A percentile compares a stretch with the other conserved stretches of the same genome.
These are phyloP conservation scores for Colletes collaris DNA, from an alignment of 2,888 invertebrate genomes.

Conservation along the genomic window DNA sequence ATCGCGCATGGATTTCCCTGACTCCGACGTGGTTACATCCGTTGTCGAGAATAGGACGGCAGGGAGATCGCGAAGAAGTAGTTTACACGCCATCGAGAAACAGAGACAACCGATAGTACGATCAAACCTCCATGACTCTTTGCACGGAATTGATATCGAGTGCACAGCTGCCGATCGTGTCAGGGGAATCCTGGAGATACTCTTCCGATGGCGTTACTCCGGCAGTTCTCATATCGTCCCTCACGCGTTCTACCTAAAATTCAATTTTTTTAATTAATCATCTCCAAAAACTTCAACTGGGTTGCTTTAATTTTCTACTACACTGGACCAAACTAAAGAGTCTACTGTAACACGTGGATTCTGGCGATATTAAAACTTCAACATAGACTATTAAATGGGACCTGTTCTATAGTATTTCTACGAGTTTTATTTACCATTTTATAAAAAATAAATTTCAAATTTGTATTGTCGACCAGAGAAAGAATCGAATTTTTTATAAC, in stretches of 20 bases:
- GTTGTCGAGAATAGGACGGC: slow-evolving; percentile 34
- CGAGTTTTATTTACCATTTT: too few relatives aligned
- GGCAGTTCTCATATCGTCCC: slow-evolving; percentile 86
- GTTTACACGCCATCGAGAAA: slow-evolving; percentile 47
- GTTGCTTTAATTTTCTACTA: too few relatives aligned
- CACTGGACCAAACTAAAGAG: too few relatives aligned
- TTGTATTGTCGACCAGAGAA: too few relatives aligned
- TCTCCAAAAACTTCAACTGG: neutral
- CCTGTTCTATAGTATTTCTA: too few relatives aligned
- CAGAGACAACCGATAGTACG: slow-evolving; percentile 30
- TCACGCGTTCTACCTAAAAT: slow-evolving; percentile 83
- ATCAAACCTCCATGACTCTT: slow-evolving; percentile 77
- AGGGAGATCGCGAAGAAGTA: slow-evolving; percentile 39
- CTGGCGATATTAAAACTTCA: too few relatives aligned
- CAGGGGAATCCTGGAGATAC: slow-evolving; percentile 84
- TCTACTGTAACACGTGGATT: too few relatives aligned
- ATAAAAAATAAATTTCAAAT: too few relatives aligned
- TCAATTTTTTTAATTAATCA: neutral
- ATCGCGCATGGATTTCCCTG: slow-evolving; percentile 10
- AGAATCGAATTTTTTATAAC: too few relatives aligned
- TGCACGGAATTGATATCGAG: slow-evolving; percentile 79
- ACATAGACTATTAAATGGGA: too few relatives aligned
- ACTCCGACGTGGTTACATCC: slow-evolving; percentile 12
- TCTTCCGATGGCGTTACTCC: slow-evolving; percentile 86
- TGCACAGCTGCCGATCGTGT: slow-evolving; percentile 87